Percentiles rank a stretch among this genome's conserved stretches.
Evolutionary conservation across 2,113 vertebrate species (phyloP).

Genomic region (Semnornis frantzii): DNA sequence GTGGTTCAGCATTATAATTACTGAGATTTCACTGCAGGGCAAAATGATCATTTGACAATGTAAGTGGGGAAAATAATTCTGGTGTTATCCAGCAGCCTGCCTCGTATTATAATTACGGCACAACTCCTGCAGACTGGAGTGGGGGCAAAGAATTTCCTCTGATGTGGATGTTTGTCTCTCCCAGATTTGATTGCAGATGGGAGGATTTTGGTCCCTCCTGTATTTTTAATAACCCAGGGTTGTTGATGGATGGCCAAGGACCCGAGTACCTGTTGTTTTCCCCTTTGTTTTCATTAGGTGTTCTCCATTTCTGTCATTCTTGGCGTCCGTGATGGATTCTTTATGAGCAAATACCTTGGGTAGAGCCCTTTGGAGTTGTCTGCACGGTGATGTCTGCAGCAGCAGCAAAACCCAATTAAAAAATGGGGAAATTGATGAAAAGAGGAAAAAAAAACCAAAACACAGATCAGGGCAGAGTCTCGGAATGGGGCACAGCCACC

Average conservation of each 20-base stretch:
- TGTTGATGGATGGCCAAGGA: constrained; percentile 14
- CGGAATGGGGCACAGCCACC: background rate
- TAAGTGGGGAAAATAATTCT: constrained; percentile 53
- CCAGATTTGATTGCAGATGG: background rate
- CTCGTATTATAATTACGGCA: background rate
- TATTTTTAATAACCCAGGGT: background rate
- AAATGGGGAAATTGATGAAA: background rate
- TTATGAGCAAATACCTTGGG: constrained; percentile 15
- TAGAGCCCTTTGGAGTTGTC: background rate
- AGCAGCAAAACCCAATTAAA: background rate
- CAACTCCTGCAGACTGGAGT: constrained; percentile 52
- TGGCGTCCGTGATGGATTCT: background rate
- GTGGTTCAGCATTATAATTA: constrained; percentile 53
- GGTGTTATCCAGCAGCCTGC: constrained; percentile 34
- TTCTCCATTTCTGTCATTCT: constrained; percentile 45
- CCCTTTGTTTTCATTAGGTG: constrained; percentile 36
- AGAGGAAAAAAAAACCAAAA: no score
- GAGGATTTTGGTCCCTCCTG: background rate
- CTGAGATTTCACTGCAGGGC: constrained; percentile 65
- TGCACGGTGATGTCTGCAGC: background rate
- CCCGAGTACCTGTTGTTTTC: constrained; percentile 41
- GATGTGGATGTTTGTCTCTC: background rate
- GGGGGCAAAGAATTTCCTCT: constrained; percentile 38
- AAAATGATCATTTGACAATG: constrained; percentile 59
- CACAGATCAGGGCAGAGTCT: background rate